Evolutionary conservation across 2,888 invertebrate genomes (phyloP), one percentile per base, ranked within the genome.

Genomic region (Mamestra brassicae): DNA sequence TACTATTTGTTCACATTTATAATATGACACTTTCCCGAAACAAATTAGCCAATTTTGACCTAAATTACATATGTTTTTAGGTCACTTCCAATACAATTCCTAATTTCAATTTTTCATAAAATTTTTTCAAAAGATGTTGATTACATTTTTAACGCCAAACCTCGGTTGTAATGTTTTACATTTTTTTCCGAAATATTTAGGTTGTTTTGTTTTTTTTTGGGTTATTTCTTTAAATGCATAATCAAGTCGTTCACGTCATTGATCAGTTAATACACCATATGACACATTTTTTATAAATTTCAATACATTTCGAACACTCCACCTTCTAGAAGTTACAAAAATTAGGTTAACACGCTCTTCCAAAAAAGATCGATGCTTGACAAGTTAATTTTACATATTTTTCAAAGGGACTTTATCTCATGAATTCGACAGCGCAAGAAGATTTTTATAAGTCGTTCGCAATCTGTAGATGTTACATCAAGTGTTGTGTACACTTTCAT

Each of bases 401-500:
- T 50, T 45, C 26, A 45, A 36, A 42, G 34, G 42, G 4, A 10
- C 10, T 15, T 34, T 54, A 5, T 36, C 45, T 60, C 38, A n/a
- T 36, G 34, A 11, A 38, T 50, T 50, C 34, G n/a, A 55, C 11
- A 50, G 50, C 13, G 47, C 11, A 55, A 64, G n/a, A 63, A 55
- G 26, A 45, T 17, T 57, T 13, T 57, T 50, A 10, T 13, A 54
- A 74, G 36, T 8, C 34, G 45, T 76, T 69, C 50, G 15, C 50
- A 77, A 45, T 76, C 47, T 76, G 66, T 76, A 76, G 76, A 54
- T 62, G 76, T 75, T 54, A 75, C 76, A 75, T 47, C 45, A 45
- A 63, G 75, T 63, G 74, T 55, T 55, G 55, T 64, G 75, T 76
- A 74, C 52, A 57, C 47, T 64, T 47, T 42, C 3, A 65, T 1